Evolutionary conservation across 1,140 invertebrate species (phyloP), one percentile per base, ranked within the genome.

Genomic region (Bactericera cockerelli): DNA sequence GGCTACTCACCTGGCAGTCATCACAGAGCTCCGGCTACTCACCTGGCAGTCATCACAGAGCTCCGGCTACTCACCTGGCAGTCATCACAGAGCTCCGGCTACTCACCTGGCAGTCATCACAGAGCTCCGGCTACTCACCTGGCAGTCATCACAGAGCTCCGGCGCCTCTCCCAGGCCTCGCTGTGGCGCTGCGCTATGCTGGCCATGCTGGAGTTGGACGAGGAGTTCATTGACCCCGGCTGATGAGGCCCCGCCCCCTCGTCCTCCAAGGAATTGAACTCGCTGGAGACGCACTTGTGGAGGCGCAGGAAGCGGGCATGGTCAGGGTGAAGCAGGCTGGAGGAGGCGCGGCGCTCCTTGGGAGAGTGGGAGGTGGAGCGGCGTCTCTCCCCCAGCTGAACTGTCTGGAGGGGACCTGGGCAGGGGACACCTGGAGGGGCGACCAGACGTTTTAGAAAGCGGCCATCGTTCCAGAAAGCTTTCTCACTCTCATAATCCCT

Each of bases 271-370:
- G 75, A 70, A 68, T 71, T 11, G 67, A 77, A 63, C 66, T 78
- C 66, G 70, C 75, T 67, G 63, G 78, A 72, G 55, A 65, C 70
- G 75, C 67, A 63, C 78, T 71, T 53, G 69, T 69, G 55, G 75
- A 69, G 11, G 61, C 75, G 75, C 2, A 77, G 70, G 2, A 82
- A 69, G 1, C 81, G 70, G 19, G 82, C 82, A 68, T 83, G 81
- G 63, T 83, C 80, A 8, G 81, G 81, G 73, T 83, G 81, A 19
- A 84, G 71, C 0, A 83, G 67, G 2, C 74, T 69, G 59, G 71
- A 74, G 61, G 79, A 81, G 36, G 79, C 77, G 31, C 80, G 71
- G 21, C 79, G 70, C 3, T 71, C 21, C 66, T 68, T 68, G 68
- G 78, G 28, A 58, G 75, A 62, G 61, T 31, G 28, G 28, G 28